Evolutionary conservation across 2,113 vertebrate genomes (phyloP), one percentile per base, ranked within the genome.

Genomic region (Ardeotis arabs): DNA sequence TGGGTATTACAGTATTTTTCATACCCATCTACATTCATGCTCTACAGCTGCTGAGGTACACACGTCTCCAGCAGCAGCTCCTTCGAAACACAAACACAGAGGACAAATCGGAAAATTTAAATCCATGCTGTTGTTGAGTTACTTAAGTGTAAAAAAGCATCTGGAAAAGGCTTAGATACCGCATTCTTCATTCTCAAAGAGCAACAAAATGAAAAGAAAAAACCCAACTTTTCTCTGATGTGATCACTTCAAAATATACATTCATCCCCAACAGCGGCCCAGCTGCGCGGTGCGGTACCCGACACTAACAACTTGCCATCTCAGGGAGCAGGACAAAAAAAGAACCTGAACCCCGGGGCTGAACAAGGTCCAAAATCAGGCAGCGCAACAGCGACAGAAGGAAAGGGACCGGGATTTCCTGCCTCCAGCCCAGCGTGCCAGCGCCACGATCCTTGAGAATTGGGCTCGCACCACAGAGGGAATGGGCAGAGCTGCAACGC

Each of bases 401-500:
- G 25, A n/a, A 35, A 69, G 24, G 25, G 25, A 49, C 9, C 4
- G 5, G 31, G 1, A 3, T 9, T 27, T n/a, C 64, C 56, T 53
- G 74, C 75, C 69, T 55, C 15, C 39, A 70, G 55, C 53, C 75
- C 28, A 11, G 44, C 1, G 3, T 8, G 53, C 39, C 73, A 35
- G 37, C 70, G 12, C 19, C 0, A 0, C 2, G 0, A 4, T 3
- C 39, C 20, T 5, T 0, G 0, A 47, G 41, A 45, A 12, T 18
- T 0, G 9, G 49, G 55, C 39, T 52, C 17, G 5, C 58, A 14
- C 3, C 21, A 7, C 16, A 8, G 50, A 49, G 56, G 28, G 62
- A 23, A 39, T 2, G 8, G 27, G 20, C 28, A 90, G 66, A 93
- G 74, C 17, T 50, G 11, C 31, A 7, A 5, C 1, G 21, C 56